These are phyloP conservation scores for Solenopsis invicta DNA, from an alignment of 1,140 invertebrate species.

Conservation along the genomic window DNA sequence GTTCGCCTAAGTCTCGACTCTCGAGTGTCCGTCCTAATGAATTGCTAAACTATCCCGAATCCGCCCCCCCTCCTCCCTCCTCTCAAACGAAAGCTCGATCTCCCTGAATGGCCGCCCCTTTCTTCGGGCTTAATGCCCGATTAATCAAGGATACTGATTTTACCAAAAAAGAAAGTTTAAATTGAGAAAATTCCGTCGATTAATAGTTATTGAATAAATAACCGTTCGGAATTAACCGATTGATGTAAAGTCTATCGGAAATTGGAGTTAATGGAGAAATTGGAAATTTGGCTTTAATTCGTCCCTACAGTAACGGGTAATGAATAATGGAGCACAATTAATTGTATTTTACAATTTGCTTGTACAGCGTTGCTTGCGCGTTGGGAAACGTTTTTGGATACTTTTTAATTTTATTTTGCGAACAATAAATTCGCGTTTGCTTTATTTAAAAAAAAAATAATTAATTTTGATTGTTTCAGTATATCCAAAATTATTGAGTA, in stretches of 20 bases:
- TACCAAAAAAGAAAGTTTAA: background rate
- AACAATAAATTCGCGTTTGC: background rate
- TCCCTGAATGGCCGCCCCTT: background rate
- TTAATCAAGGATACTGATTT: constrained; percentile 73
- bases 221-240: background rate
- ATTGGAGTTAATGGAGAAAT: constrained; percentile 5
- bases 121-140: constrained; percentile 41
- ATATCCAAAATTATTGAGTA: background rate
- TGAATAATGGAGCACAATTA: constrained; percentile 6
- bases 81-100: constrained; percentile 58
- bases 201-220: constrained; percentile 20
- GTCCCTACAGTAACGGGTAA: background rate
- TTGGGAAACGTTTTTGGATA: background rate
- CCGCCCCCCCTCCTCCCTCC: constrained; percentile 24
- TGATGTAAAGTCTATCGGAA: background rate
- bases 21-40: constrained; percentile 71
- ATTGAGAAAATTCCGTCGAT: background rate
- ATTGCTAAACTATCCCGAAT: constrained; percentile 71
- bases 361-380: background rate
- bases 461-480: background rate
- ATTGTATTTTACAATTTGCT: constrained; percentile 17
- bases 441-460: background rate
- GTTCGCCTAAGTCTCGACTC: constrained; percentile 68
- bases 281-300: background rate
- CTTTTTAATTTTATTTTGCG: background rate